Conservation (phyloP, 2,888 invertebrate species). For the Dichetophora obliterata region DNA sequence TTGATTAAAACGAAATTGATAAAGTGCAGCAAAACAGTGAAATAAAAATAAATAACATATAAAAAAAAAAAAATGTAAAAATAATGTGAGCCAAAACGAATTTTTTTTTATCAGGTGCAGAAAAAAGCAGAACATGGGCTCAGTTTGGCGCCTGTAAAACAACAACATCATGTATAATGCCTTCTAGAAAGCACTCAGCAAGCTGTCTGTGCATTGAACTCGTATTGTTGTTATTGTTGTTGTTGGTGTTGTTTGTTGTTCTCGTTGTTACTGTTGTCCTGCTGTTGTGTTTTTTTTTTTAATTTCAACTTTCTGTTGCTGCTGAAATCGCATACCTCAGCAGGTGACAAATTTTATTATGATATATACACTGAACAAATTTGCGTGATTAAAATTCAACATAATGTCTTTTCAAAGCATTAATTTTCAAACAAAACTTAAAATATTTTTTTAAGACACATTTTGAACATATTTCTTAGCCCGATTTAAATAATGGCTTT, state of each 20-base stretch:
- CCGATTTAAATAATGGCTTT: too few species aligned
- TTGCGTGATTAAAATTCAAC: too few species aligned
- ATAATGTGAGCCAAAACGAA: not conserved
- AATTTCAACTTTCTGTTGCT: not conserved
- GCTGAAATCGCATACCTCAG: not conserved
- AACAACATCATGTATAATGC: not conserved
- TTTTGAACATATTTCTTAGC: too few species aligned
- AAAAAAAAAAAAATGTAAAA: not conserved
- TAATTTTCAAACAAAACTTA: too few species aligned
- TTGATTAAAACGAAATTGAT: constrained; percentile 52
- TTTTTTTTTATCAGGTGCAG: too few species aligned
- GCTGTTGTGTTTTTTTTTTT: not conserved
- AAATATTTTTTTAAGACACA: too few species aligned
- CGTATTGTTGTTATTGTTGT: not conserved
- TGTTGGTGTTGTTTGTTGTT: not conserved
- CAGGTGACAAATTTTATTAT: constrained; percentile 6
- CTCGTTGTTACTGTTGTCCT: not conserved
- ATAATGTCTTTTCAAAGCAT: too few species aligned
- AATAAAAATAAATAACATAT: not conserved
- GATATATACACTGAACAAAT: too few species aligned
- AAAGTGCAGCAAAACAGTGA: constrained; percentile 35
- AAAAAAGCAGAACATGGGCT: not conserved
- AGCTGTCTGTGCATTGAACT: not conserved
- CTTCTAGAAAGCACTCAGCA: not conserved
- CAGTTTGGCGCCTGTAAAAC: not conserved